phyloP scores from a whole-genome alignment of 2,113 vertebrate genomes.

The Callorhinus ursinus region DNA sequence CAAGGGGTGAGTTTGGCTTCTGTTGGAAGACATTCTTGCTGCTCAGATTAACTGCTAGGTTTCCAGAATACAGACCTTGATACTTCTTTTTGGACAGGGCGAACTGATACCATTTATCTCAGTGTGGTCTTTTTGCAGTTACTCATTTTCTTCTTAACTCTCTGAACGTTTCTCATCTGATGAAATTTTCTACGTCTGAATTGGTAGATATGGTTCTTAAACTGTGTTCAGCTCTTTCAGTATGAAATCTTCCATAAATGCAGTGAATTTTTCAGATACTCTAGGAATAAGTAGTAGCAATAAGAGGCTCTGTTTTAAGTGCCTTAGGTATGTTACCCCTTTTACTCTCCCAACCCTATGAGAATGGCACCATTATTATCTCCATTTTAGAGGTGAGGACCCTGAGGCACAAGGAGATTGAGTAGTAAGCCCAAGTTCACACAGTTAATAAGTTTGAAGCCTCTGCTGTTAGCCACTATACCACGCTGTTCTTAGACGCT shows the following conservation, averaged over 20 bases:
- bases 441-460: not conserved
- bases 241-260: not conserved
- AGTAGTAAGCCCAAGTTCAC: not conserved
- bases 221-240: not conserved
- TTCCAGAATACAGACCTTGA: not conserved
- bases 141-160: not conserved
- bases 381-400: not conserved
- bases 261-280: not conserved
- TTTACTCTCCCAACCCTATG: not conserved
- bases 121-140: not conserved
- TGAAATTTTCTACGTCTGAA: not conserved
- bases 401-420: not conserved
- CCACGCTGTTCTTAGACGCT: not conserved
- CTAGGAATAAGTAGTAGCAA: not conserved
- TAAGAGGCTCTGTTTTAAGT: not conserved
- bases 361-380: not conserved
- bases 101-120: not conserved
- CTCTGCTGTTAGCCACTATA: not conserved
- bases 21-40: not conserved
- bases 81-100: not conserved
- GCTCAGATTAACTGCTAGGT: not conserved
- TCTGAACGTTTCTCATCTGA: not conserved
- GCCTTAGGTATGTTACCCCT: not conserved
- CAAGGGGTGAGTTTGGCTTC: constrained; percentile 91
- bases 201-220: not conserved